A percentile compares a stretch with the other conserved stretches of the same genome.
These are phyloP conservation scores for Catocala fraxini DNA, from an alignment of 2,888 invertebrate species.

Conservation along the genomic window DNA sequence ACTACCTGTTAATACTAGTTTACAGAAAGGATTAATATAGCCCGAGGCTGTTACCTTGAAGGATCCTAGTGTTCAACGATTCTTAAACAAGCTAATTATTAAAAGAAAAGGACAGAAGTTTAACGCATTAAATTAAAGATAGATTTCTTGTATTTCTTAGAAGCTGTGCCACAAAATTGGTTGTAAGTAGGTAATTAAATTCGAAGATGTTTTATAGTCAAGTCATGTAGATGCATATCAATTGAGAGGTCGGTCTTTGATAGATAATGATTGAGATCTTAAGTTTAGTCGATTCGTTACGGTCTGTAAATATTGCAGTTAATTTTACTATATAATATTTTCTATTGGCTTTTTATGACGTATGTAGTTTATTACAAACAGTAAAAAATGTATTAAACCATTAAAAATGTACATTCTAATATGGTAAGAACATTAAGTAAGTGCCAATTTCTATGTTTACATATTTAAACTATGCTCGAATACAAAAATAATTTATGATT, in stretches of 20 bases:
- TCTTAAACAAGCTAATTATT: conserved; percentile 21
- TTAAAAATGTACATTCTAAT: too few relatives aligned
- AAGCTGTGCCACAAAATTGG: conserved; percentile 28
- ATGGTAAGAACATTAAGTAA: too few relatives aligned
- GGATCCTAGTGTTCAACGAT: conserved; percentile 3
- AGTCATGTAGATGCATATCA: conserved; percentile 21
- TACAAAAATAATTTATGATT: too few relatives aligned
- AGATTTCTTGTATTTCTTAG: conserved; percentile 27
- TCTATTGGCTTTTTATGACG: too few relatives aligned
- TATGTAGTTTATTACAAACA: too few relatives aligned
- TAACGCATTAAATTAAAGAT: conserved; percentile 28
- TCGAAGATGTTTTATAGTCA: conserved; percentile 26
- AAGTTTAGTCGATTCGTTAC: neutral
- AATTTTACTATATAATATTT: too few relatives aligned
- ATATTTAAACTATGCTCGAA: too few relatives aligned
- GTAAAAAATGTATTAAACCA: too few relatives aligned
- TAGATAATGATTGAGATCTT: neutral
- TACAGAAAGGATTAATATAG: conserved; percentile 60
- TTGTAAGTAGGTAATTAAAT: conserved; percentile 31
- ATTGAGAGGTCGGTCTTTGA: neutral
- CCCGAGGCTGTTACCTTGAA: neutral
- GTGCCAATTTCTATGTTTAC: too few relatives aligned
- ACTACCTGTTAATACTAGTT: too few relatives aligned
- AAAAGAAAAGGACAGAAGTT: conserved; percentile 8
- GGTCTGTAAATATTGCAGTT: neutral